Percentiles rank a stretch among this genome's conserved stretches.
phyloP scores from a whole-genome alignment of 2,888 invertebrate species.

The Pseudolycoriella hygida region DNA sequence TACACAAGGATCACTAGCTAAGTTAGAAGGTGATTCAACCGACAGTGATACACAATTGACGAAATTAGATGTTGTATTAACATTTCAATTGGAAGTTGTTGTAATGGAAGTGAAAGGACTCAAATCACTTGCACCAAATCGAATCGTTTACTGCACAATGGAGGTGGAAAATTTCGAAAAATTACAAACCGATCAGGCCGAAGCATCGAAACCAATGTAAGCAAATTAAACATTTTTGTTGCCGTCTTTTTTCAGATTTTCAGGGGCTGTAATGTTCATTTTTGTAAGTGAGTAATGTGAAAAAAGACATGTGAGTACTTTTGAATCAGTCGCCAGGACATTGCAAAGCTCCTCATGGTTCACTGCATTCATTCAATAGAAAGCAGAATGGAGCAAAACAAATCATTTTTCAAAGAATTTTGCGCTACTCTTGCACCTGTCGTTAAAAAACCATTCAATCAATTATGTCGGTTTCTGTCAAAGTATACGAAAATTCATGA shows the following conservation, averaged over 20 bases:
- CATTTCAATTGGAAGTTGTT: constrained; percentile 93
- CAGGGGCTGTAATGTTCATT: too few species aligned
- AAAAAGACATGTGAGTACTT: too few species aligned
- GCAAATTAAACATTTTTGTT: constrained; percentile 18
- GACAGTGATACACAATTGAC: constrained; percentile 91
- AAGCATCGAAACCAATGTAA: constrained; percentile 95
- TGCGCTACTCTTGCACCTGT: too few species aligned
- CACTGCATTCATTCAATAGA: too few species aligned
- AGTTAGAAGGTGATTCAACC: constrained; percentile 86
- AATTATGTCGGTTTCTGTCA: too few species aligned
- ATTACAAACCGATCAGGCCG: constrained; percentile 97
- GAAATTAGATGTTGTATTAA: constrained; percentile 94
- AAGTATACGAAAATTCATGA: too few species aligned
- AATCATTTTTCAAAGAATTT: too few species aligned
- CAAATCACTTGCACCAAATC: constrained; percentile 88
- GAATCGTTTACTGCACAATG: constrained; percentile 99
- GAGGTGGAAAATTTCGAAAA: constrained; percentile 99
- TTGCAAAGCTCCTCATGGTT: too few species aligned
- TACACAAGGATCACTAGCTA: constrained; percentile 81
- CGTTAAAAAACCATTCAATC: too few species aligned
- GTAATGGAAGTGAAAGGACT: constrained; percentile 99
- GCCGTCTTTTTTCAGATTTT: neutral
- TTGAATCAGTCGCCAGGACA: too few species aligned
- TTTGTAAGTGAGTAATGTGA: too few species aligned
- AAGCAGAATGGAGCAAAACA: too few species aligned